These are phyloP conservation scores for Stegastes partitus DNA, from an alignment of 2,113 vertebrate genomes.

Conservation along the genomic window DNA sequence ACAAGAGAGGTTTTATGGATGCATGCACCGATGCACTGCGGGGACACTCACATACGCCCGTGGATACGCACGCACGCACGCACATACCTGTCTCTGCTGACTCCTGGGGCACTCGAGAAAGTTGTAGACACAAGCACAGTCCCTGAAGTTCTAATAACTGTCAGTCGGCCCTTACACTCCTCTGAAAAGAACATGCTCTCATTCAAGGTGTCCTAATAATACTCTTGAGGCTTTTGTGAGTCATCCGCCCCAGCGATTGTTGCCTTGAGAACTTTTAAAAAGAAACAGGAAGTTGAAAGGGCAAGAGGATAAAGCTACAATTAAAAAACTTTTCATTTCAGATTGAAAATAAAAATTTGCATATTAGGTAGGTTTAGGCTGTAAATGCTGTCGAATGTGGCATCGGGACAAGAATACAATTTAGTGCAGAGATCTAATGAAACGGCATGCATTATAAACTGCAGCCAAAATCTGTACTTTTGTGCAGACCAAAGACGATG, in stretches of 20 bases:
- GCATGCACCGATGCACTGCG: constrained; percentile 61
- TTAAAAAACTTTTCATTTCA: constrained; percentile 20
- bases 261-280: constrained; percentile 58
- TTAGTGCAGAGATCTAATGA: no score
- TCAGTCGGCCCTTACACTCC: constrained; percentile 71
- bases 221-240: constrained; percentile 54
- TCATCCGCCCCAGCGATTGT: constrained; percentile 48
- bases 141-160: constrained; percentile 78
- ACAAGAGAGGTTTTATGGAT: constrained; percentile 58
- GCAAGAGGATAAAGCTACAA: constrained; percentile 4
- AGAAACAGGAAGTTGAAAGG: constrained; percentile 58
- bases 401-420: no score
- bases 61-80: constrained; percentile 23
- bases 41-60: constrained; percentile 34
- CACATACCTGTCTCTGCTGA: constrained; percentile 34
- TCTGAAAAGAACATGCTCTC: constrained; percentile 66
- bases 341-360: constrained; percentile 13
- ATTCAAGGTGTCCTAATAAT: constrained; percentile 73
- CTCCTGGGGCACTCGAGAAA: constrained; percentile 46
- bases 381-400: not conserved
- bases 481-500: not conserved
- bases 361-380: not conserved
- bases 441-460: no score
- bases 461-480: not conserved
- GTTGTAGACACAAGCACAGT: constrained; percentile 60